Conservation (phyloP, 2,797 vertebrate species). For the Chelon labrosus region DNA sequence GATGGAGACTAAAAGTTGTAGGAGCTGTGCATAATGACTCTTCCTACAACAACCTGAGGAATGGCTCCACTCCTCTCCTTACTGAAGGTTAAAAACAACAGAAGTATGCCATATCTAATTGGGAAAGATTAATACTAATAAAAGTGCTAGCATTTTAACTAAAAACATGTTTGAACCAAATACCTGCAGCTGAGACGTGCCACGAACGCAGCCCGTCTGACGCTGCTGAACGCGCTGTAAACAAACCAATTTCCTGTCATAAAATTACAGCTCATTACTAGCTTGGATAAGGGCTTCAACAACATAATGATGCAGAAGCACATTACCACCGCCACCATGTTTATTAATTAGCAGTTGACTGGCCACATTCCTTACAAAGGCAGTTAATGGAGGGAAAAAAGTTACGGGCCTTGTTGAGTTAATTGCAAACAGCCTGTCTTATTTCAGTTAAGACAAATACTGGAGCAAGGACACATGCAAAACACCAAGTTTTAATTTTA, state of each 20-base stretch:
- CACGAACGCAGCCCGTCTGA: conserved; percentile 17
- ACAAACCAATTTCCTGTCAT: conserved; percentile 82
- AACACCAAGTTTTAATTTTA: conserved; percentile 83
- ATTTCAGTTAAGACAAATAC: conserved; percentile 71
- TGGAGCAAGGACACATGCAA: conserved; percentile 68
- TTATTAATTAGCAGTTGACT: conserved; percentile 84
- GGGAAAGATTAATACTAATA: conserved; percentile 17
- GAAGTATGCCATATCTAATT: background rate
- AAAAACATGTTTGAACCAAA: conserved; percentile 33
- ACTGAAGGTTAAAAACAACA: conserved; percentile 15
- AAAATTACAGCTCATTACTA: conserved; percentile 83
- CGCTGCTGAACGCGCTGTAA: conserved; percentile 77
- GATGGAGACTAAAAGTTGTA: background rate
- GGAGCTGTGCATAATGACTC: too few species aligned
- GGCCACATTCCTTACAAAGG: conserved; percentile 75
- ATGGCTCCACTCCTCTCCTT: background rate
- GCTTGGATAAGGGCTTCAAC: conserved; percentile 73
- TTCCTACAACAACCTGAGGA: background rate
- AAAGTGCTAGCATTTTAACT: conserved; percentile 35
- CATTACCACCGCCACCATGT: conserved; percentile 78
- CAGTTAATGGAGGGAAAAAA: conserved; percentile 66
- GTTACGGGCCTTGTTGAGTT: conserved; percentile 78
- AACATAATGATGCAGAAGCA: conserved; percentile 81
- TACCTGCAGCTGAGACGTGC: conserved; percentile 62
- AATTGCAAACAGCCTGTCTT: conserved; percentile 80